A percentile compares a stretch with the other conserved stretches of the same genome.
Conservation (phyloP, 2,113 vertebrate species). For the Poeciliopsis prolifica region DNA sequence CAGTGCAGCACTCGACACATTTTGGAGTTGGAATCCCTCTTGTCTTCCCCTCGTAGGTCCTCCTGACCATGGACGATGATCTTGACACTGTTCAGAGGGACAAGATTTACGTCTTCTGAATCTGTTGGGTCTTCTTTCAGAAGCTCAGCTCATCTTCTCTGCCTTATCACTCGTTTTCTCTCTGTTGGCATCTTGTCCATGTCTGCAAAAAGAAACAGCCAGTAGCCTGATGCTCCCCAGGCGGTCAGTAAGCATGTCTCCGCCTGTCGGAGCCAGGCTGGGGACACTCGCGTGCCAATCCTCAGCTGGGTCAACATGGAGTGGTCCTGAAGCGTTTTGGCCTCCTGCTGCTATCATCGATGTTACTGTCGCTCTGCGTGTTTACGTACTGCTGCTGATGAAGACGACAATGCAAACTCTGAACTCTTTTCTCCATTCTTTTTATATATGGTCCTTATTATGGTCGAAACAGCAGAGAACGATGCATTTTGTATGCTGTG, state of each 20-base stretch:
- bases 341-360: slow-evolving; percentile 53
- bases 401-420: slow-evolving; percentile 23
- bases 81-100: slow-evolving; percentile 91
- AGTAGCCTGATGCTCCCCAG: slow-evolving; percentile 27
- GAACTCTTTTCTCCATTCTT: slow-evolving; percentile 31
- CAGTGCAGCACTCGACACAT: neutral
- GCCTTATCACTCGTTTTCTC: slow-evolving; percentile 56
- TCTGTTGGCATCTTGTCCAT: slow-evolving; percentile 11
- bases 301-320: slow-evolving; percentile 16
- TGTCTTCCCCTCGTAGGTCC: slow-evolving; percentile 78
- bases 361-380: slow-evolving; percentile 50
- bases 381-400: slow-evolving; percentile 53
- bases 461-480: slow-evolving; percentile 37
- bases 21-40: neutral
- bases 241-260: slow-evolving; percentile 4
- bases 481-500: slow-evolving; percentile 51
- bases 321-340: slow-evolving; percentile 50
- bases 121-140: slow-evolving; percentile 3
- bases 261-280: slow-evolving; percentile 17
- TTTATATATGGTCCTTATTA: slow-evolving; percentile 62
- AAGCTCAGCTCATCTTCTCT: slow-evolving; percentile 48
- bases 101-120: slow-evolving; percentile 93
- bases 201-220: slow-evolving; percentile 45
- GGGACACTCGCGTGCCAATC: slow-evolving; percentile 70
- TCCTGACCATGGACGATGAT: slow-evolving; percentile 95